Percentiles rank a stretch among this genome's conserved stretches.
These are phyloP conservation scores for Stenichneumon culpator DNA, from an alignment of 2,888 invertebrate species.

Conservation along the genomic window DNA sequence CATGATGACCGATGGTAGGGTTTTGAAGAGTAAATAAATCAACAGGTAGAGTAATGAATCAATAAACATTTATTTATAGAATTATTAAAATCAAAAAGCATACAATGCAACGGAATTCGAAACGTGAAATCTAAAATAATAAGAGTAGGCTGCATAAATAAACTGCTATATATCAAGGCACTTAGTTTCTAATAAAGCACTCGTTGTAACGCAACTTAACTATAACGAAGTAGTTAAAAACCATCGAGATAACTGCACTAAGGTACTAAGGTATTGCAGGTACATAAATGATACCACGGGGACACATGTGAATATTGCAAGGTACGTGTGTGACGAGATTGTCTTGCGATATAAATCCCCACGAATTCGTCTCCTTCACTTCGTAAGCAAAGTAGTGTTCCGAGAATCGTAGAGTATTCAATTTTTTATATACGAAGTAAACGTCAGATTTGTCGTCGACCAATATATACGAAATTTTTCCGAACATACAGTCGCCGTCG, in stretches of 20 bases:
- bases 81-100: background rate
- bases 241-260: background rate
- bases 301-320: slow-evolving; percentile 3
- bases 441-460: background rate
- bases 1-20: background rate
- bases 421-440: background rate
- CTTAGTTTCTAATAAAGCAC: too few relatives aligned
- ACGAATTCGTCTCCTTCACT: background rate
- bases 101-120: background rate
- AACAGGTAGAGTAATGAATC: background rate
- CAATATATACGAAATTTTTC: slow-evolving; percentile 10
- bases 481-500: background rate
- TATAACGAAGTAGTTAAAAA: background rate
- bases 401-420: slow-evolving; percentile 14
- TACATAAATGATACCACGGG: slow-evolving; percentile 15
- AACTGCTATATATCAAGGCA: too few relatives aligned
- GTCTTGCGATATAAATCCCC: slow-evolving; percentile 17
- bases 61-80: background rate
- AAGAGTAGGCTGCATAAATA: too few relatives aligned
- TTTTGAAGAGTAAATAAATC: background rate
- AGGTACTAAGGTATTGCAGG: background rate
- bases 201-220: background rate
- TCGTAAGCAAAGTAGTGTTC: slow-evolving; percentile 20
- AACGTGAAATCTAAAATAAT: background rate
- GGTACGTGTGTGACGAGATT: slow-evolving; percentile 9